Evolutionary conservation across 2,113 vertebrate genomes (phyloP).

Genomic region (Acrocephalus kingi): DNA sequence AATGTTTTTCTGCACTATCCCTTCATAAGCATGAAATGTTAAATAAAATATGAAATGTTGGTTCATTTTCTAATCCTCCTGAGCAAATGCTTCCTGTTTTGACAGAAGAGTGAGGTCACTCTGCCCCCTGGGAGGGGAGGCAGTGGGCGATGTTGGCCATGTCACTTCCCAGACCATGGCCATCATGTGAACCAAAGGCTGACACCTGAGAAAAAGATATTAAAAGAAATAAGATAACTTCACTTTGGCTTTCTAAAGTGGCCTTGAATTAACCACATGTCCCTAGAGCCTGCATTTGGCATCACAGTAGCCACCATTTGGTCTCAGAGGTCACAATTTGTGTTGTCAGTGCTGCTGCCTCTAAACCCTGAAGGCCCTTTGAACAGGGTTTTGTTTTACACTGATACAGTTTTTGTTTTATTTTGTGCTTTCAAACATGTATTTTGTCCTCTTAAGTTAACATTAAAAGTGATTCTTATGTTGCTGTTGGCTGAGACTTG

Average conservation of each 20-base stretch:
- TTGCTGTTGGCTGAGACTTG: neutral
- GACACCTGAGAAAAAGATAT: neutral
- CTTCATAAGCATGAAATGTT: neutral
- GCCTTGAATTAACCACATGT: neutral
- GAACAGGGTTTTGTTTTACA: neutral
- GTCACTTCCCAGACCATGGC: accelerated
- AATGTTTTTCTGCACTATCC: neutral
- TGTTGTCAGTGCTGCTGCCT: neutral
- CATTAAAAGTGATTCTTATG: neutral
- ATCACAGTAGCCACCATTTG: neutral
- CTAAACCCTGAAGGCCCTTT: neutral
- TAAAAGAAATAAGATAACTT: neutral
- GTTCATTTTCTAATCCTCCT: neutral
- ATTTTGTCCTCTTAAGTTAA: neutral
- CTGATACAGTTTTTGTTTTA: neutral
- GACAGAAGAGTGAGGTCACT: neutral
- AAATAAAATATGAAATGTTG: neutral
- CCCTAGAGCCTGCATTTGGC: neutral
- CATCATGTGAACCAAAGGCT: neutral
- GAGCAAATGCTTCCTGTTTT: neutral
- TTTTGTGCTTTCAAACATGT: neutral
- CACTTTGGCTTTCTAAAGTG: neutral
- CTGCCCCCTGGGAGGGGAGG: neutral
- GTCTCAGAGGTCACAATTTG: neutral
- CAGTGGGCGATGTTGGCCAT: neutral